Percentiles rank a stretch among this genome's conserved stretches.
These are phyloP conservation scores for Pempheris klunzingeri DNA, from an alignment of 2,797 vertebrate genomes.

Conservation along the genomic window DNA sequence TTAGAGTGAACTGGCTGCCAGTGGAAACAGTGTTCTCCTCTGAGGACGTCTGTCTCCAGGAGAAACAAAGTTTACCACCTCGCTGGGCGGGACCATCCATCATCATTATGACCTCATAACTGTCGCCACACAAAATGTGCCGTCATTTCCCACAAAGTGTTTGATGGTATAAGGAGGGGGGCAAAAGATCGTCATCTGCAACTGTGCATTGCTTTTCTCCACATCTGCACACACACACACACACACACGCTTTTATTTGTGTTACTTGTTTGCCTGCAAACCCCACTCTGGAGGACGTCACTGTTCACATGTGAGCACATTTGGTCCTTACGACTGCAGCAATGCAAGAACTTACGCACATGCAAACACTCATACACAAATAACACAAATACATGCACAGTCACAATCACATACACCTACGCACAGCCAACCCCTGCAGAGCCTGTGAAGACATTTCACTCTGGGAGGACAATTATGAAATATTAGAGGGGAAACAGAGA, in stretches of 20 bases:
- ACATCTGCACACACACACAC: conserved; percentile 8
- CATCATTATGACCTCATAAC: conserved; percentile 62
- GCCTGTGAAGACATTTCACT: conserved; percentile 49
- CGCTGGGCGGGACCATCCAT: conserved; percentile 37
- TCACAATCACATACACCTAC: conserved; percentile 58
- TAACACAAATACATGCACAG: conserved; percentile 38
- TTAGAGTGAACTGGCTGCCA: conserved; percentile 16
- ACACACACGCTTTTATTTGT: conserved; percentile 8
- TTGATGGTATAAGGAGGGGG: neutral
- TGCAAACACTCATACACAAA: conserved; percentile 31
- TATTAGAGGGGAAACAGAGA: conserved; percentile 9
- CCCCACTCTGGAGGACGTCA: conserved; percentile 24
- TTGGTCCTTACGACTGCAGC: conserved; percentile 25
- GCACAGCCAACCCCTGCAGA: conserved; percentile 21
- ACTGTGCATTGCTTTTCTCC: neutral
- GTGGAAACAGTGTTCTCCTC: conserved; percentile 35
- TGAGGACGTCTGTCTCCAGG: conserved; percentile 20
- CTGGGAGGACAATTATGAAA: conserved; percentile 28
- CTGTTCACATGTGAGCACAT: neutral
- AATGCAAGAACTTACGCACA: conserved; percentile 41
- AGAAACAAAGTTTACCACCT: conserved; percentile 49
- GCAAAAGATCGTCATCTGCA: neutral
- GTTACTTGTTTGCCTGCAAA: neutral
- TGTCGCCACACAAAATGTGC: conserved; percentile 37
- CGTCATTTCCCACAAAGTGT: conserved; percentile 21